Evolutionary conservation across 2,797 vertebrate species (phyloP).

Genomic region (Bovichtus diacanthus): DNA sequence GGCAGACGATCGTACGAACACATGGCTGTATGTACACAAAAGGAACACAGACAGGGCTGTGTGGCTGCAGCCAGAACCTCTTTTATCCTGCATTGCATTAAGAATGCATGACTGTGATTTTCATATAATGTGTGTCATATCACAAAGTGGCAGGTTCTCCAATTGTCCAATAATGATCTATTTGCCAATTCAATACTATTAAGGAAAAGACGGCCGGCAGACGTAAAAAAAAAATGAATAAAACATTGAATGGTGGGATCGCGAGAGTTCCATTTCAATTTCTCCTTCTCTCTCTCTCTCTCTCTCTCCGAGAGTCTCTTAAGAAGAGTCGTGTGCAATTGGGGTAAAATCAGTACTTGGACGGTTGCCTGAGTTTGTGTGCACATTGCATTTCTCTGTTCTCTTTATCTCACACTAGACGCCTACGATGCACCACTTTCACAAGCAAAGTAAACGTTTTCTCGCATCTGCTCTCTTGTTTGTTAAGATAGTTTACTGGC

Average conservation of each 20-base stretch:
- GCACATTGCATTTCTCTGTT: conserved; percentile 74
- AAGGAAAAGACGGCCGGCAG: conserved; percentile 76
- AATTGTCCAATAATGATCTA: conserved; percentile 87
- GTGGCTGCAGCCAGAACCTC: conserved; percentile 57
- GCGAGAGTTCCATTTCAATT: conserved; percentile 77
- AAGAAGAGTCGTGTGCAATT: conserved; percentile 75
- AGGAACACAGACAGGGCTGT: conserved; percentile 39
- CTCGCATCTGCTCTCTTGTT: conserved; percentile 82
- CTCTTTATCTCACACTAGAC: conserved; percentile 81
- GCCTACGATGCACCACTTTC: conserved; percentile 82
- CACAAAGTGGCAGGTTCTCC: conserved; percentile 83
- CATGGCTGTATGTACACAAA: conserved; percentile 44
- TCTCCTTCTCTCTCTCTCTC: conserved; percentile 46
- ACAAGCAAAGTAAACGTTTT: conserved; percentile 78
- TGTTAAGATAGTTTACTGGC: conserved; percentile 78
- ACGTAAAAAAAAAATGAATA: conserved; percentile 85
- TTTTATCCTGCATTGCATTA: conserved; percentile 80
- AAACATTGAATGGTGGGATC: conserved; percentile 78
- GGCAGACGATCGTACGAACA: conserved; percentile 32
- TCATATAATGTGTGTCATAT: conserved; percentile 86
- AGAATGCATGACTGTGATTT: conserved; percentile 85
- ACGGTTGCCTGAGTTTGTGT: conserved; percentile 78
- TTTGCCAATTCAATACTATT: conserved; percentile 83
- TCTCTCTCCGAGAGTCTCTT: conserved; percentile 59
- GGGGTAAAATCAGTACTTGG: conserved; percentile 81